Conservation (phyloP, 2,113 vertebrate genomes). For the Bubo blakistoni region DNA sequence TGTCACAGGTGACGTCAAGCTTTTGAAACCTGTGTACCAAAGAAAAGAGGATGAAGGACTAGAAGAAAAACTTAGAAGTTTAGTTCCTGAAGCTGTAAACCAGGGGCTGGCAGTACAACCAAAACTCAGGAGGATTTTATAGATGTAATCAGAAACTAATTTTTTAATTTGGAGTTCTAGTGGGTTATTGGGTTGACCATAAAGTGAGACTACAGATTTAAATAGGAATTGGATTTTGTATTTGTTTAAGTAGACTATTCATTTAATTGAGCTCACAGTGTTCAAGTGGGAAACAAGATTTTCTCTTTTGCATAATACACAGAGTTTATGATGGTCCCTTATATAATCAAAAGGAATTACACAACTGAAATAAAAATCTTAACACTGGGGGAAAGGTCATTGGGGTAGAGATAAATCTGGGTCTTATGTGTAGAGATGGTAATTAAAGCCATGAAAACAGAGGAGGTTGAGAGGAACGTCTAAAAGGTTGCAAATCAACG, state of each 20-base stretch:
- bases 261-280: background rate
- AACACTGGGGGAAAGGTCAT: background rate
- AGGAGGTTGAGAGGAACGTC: background rate
- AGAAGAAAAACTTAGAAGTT: background rate
- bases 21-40: background rate
- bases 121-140: background rate
- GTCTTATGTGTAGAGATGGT: background rate
- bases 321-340: background rate
- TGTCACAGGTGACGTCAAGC: background rate
- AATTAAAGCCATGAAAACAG: conserved; percentile 21
- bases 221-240: background rate
- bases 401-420: background rate
- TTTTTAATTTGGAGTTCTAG: background rate
- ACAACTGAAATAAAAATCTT: background rate
- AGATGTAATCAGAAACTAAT: background rate
- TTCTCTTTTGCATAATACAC: background rate
- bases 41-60: background rate
- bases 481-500: conserved; percentile 1
- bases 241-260: background rate
- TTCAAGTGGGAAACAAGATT: background rate
- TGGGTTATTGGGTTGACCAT: background rate
- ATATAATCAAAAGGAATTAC: conserved; percentile 3
- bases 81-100: background rate
- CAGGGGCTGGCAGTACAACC: background rate
- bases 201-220: background rate